phyloP scores from a whole-genome alignment of 1,140 invertebrate species.

The Charaxes varanes region DNA sequence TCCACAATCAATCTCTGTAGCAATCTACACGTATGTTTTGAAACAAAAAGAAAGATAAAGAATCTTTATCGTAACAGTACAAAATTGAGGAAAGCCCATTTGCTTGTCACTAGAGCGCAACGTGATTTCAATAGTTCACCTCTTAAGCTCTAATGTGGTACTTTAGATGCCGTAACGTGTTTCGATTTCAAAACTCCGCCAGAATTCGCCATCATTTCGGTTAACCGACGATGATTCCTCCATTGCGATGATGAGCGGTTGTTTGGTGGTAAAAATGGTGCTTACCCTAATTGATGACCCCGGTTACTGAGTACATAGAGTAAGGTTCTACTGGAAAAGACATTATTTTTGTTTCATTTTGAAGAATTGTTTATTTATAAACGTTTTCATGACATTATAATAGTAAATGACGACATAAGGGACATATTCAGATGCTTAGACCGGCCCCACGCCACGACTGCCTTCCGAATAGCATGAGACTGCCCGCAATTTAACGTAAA shows the following conservation, averaged over 20 bases:
- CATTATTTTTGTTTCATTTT: neutral
- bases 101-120: conserved; percentile 1
- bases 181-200: conserved; percentile 13
- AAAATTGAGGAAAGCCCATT: neutral
- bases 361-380: too few species aligned
- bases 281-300: conserved; percentile 28
- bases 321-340: neutral
- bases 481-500: too few species aligned
- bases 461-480: too few species aligned
- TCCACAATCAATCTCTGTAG: too few species aligned
- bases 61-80: too few species aligned
- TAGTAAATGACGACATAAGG: too few species aligned
- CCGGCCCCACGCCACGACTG: too few species aligned
- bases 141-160: conserved; percentile 1
- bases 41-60: too few species aligned
- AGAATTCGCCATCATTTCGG: conserved; percentile 10
- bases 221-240: conserved; percentile 13
- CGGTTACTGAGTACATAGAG: conserved; percentile 2
- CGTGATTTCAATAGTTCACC: conserved; percentile 5
- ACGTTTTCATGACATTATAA: too few species aligned
- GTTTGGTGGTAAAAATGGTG: conserved; percentile 23
- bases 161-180: conserved; percentile 5
- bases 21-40: too few species aligned
- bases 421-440: too few species aligned
- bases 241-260: conserved; percentile 13